These are phyloP conservation scores for Antechinus stuartii DNA, from an alignment of 2,113 vertebrate species.

Conservation along the genomic window DNA sequence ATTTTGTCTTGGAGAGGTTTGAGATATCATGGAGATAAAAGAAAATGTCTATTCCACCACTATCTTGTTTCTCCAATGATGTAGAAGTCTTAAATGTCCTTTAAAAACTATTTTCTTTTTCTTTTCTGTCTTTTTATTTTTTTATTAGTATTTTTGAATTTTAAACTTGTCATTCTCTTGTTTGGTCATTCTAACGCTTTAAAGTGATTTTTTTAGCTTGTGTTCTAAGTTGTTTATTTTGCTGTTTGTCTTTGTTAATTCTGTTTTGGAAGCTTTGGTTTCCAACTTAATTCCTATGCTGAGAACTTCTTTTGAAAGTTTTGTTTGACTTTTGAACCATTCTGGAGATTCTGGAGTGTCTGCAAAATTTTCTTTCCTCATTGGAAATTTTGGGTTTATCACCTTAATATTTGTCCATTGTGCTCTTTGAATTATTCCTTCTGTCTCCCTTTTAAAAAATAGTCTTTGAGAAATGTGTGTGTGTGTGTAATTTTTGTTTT, in stretches of 20 bases:
- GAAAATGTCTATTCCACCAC: neutral
- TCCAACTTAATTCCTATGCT: neutral
- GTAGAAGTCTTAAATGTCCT: neutral
- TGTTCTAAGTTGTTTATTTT: neutral
- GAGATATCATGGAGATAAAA: neutral
- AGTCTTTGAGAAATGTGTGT: neutral
- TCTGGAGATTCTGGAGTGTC: neutral
- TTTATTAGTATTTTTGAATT: neutral
- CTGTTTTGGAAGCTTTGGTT: neutral
- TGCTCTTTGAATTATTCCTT: neutral
- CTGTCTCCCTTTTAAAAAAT: neutral
- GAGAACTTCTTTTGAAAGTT: neutral
- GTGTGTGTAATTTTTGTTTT: neutral
- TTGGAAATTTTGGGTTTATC: neutral
- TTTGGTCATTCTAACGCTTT: neutral
- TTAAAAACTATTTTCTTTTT: neutral
- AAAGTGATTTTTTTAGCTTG: neutral
- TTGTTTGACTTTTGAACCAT: neutral
- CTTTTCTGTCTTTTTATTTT: neutral
- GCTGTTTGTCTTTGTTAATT: neutral
- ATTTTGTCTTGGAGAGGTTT: neutral
- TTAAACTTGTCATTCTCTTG: neutral
- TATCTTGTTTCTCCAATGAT: neutral
- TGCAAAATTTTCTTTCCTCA: neutral
- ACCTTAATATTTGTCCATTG: neutral